Conservation (phyloP, 2,888 invertebrate genomes). For the Sussaba pulchella region DNA sequence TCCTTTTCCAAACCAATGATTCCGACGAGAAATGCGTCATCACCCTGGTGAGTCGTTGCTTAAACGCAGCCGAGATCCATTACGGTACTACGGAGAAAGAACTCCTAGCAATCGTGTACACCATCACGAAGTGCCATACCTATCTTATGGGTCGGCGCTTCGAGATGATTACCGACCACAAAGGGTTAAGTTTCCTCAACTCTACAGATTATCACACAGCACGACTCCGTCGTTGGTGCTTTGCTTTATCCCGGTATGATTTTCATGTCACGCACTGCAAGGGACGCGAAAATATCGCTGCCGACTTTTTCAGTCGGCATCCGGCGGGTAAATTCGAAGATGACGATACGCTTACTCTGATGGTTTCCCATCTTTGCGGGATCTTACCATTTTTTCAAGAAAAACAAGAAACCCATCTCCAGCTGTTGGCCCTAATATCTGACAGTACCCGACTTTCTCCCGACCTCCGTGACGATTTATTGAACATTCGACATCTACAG, state of each 20-base stretch:
- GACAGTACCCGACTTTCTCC: too few relatives aligned
- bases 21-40: background rate
- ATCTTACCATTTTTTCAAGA: background rate
- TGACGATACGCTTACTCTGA: background rate
- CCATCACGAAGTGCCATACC: background rate
- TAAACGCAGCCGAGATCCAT: background rate
- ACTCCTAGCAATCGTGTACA: background rate
- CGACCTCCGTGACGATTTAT: too few relatives aligned
- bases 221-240: background rate
- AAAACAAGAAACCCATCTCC: background rate
- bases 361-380: background rate
- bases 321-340: background rate
- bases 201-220: background rate
- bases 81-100: background rate
- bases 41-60: background rate
- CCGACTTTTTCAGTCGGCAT: background rate
- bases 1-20: background rate
- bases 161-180: background rate
- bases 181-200: background rate
- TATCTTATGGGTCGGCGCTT: background rate
- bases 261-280: background rate
- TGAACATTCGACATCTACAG: too few relatives aligned
- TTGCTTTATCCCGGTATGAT: background rate
- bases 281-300: background rate
- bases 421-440: too few relatives aligned